These are phyloP conservation scores for Rhyzopertha dominica DNA, from an alignment of 1,140 invertebrate genomes.

Conservation along the genomic window DNA sequence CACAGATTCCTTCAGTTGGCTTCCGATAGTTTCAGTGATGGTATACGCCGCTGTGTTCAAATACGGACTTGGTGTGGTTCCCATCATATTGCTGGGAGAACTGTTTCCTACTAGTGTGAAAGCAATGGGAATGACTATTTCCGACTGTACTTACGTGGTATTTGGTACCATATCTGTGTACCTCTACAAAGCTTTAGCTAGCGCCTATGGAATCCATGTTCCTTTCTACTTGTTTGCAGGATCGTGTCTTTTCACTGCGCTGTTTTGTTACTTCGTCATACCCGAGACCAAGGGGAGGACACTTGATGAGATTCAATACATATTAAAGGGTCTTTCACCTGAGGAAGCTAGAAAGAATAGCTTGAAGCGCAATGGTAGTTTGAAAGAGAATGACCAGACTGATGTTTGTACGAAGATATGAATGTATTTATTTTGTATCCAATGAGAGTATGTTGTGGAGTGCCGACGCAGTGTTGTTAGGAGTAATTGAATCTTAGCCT, in stretches of 20 bases:
- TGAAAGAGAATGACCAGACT: too few species aligned
- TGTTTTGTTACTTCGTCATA: conserved; percentile 61
- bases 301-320: conserved; percentile 65
- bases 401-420: too few species aligned
- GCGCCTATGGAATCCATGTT: conserved; percentile 46
- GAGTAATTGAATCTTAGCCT: too few species aligned
- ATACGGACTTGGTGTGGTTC: conserved; percentile 51
- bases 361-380: too few species aligned
- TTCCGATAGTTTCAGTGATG: conserved; percentile 28
- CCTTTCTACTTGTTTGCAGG: conserved; percentile 65
- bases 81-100: conserved; percentile 66
- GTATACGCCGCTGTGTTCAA: conserved; percentile 31
- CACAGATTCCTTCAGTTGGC: conserved; percentile 21
- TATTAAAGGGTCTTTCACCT: too few species aligned
- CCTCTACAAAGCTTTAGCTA: conserved; percentile 52
- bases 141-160: conserved; percentile 32
- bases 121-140: conserved; percentile 40
- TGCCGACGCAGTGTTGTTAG: too few species aligned
- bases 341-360: too few species aligned
- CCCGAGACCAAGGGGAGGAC: conserved; percentile 76
- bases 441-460: too few species aligned
- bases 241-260: conserved; percentile 53
- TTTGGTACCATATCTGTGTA: conserved; percentile 62
- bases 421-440: too few species aligned
- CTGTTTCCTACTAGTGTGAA: conserved; percentile 60